Evolutionary conservation across 2,888 invertebrate species (phyloP), one percentile per base, ranked within the genome.

Genomic region (Tryphoninae sp.): DNA sequence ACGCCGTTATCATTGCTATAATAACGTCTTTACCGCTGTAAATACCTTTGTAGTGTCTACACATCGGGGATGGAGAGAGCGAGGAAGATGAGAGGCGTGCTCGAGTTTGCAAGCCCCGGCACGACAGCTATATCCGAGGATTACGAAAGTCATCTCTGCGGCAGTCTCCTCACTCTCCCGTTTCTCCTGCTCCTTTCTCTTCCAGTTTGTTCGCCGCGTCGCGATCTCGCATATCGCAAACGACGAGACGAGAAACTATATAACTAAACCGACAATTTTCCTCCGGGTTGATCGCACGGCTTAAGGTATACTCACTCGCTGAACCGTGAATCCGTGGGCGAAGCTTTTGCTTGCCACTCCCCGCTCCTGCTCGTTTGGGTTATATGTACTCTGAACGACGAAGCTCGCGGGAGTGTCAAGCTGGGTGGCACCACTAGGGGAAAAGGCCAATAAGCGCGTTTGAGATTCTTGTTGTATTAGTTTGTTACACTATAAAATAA

Each of bases 321-420:
- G 84, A 85, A 89, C 87, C 90, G 89, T 88, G 86, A 84, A 89
- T 90, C 90, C 90, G 89, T 85, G 87, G 88, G 89, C 87, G 87
- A 87, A 88, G 85, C 86, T 83, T 81, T 82, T 75, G 77, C 83
- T 73, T 81, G 85, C 87, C 86, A 85, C 86, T 87, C 89, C 89
- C 81, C 59, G 65, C 75, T 49, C 19, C 58, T n/a, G 65, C 19
- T 75, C n/a, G 49, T 59, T 67, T 55, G 19, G 16, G 19, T 45
- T 42, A 64, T 33, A 73, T 53, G 65, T 59, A 58, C 58, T 64
- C 42, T 59, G 19, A 6, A 65, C 51, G 64, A 53, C 69, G 33
- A 69, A 42, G 42, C 62, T 51, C 49, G 69, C 69, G 77, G 40
- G 49, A 74, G 64, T 69, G 71, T 69, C 53, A 49, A 45, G 76